These are phyloP conservation scores for Drosophila mimica DNA, from an alignment of 2,888 invertebrate species.

Conservation along the genomic window DNA sequence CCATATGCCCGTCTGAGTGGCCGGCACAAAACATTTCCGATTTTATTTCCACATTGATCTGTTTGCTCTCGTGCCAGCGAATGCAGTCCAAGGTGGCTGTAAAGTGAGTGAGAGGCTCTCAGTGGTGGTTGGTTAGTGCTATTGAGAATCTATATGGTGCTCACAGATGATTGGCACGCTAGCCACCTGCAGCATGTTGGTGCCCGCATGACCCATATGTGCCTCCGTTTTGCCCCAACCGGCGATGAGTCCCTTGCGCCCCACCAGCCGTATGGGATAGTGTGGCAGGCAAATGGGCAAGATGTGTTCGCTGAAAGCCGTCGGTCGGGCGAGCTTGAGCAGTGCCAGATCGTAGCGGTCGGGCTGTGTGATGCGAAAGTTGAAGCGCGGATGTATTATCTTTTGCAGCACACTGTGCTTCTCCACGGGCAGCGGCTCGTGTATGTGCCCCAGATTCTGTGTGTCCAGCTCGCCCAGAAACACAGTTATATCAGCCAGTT, in stretches of 20 bases:
- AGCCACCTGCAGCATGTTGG: conserved; percentile 92
- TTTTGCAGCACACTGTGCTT: conserved; percentile 89
- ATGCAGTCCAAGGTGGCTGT: conserved; percentile 91
- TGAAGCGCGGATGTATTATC: conserved; percentile 92
- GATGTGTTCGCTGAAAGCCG: conserved; percentile 88
- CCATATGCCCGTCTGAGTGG: conserved; percentile 92
- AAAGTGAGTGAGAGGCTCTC: not conserved
- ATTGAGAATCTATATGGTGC: conserved; percentile 43
- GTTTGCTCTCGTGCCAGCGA: conserved; percentile 92
- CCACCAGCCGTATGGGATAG: conserved; percentile 85
- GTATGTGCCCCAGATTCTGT: conserved; percentile 88
- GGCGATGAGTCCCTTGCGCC: conserved; percentile 89
- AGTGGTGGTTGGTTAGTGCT: not conserved
- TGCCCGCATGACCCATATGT: conserved; percentile 90
- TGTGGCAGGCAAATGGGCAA: conserved; percentile 92
- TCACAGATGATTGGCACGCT: conserved; percentile 92
- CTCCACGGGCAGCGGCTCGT: conserved; percentile 88
- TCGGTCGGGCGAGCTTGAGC: conserved; percentile 89
- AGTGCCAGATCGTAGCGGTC: conserved; percentile 93
- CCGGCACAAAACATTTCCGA: conserved; percentile 94
- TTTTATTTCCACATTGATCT: conserved; percentile 91
- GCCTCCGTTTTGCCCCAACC: conserved; percentile 94
- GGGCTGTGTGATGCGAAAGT: conserved; percentile 92
- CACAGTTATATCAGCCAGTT: conserved; percentile 90
- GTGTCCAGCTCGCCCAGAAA: conserved; percentile 93